phyloP scores from a whole-genome alignment of 2,797 vertebrate genomes.

The Lepus townsendii region DNA sequence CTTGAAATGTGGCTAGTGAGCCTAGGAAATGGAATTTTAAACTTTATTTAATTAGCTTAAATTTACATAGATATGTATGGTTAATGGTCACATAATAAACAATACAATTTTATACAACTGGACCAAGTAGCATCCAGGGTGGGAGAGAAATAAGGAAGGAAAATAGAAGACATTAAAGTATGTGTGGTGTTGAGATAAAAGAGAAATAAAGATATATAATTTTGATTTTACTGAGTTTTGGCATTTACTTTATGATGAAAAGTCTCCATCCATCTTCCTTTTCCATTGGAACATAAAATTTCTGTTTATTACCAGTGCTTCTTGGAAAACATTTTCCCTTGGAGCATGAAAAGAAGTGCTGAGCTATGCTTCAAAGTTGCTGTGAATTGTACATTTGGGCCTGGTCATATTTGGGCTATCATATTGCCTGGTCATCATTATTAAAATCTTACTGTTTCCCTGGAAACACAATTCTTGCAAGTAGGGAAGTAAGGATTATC shows the following conservation, averaged over 20 bases:
- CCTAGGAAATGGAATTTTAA: not conserved
- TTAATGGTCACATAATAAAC: not conserved
- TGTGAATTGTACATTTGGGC: not conserved
- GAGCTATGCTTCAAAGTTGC: not conserved
- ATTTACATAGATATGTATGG: not conserved
- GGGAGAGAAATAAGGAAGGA: not conserved
- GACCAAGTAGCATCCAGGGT: not conserved
- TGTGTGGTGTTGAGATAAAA: not conserved
- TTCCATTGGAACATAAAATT: not conserved
- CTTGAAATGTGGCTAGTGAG: not conserved
- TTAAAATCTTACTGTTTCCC: slow-evolving; percentile 14
- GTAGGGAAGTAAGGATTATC: not conserved
- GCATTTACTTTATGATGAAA: not conserved
- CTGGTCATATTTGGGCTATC: not conserved
- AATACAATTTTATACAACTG: not conserved
- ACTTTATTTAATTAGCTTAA: slow-evolving; percentile 39
- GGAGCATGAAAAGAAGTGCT: not conserved
- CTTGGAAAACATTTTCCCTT: slow-evolving; percentile 1
- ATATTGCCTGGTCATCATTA: not conserved
- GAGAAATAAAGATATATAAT: not conserved
- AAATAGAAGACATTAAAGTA: not conserved
- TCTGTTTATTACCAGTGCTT: not conserved
- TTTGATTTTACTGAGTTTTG: not conserved
- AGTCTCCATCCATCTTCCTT: not conserved
- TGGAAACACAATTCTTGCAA: slow-evolving; percentile 39